These are phyloP conservation scores for Athalia circularis DNA, from an alignment of 2,888 invertebrate species.

Conservation along the genomic window DNA sequence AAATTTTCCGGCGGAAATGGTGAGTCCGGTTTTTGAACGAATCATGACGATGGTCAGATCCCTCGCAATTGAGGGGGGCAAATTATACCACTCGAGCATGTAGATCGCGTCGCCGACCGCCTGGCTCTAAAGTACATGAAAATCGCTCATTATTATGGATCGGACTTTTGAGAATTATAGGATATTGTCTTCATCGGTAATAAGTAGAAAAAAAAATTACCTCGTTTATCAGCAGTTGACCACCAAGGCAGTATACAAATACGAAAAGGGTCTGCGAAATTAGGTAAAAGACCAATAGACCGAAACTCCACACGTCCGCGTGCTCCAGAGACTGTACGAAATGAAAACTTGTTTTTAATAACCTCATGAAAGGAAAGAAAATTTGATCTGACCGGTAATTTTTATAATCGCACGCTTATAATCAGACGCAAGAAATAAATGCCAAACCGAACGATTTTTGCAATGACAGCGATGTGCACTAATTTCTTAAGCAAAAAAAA, in stretches of 20 bases:
- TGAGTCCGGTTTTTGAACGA: background rate
- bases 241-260: background rate
- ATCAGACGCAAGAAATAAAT: too few species aligned
- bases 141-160: background rate
- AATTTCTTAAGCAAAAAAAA: background rate
- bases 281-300: background rate
- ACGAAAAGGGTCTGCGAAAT: constrained; percentile 1
- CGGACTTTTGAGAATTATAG: background rate
- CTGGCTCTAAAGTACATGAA: constrained; percentile 54
- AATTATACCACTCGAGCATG: constrained; percentile 63
- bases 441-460: too few species aligned
- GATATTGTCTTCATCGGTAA: background rate
- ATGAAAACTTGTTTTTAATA: background rate
- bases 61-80: constrained; percentile 50
- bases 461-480: too few species aligned
- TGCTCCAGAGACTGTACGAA: background rate
- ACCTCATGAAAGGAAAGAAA: background rate
- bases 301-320: background rate
- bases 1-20: background rate
- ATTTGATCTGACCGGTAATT: background rate
- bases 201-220: background rate
- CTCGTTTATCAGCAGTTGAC: background rate
- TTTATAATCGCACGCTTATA: too few species aligned
- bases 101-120: constrained; percentile 60
- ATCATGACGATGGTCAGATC: background rate